Evolutionary conservation across 2,113 vertebrate species (phyloP), one percentile per base, ranked within the genome.

Genomic region (Daboia siamensis): DNA sequence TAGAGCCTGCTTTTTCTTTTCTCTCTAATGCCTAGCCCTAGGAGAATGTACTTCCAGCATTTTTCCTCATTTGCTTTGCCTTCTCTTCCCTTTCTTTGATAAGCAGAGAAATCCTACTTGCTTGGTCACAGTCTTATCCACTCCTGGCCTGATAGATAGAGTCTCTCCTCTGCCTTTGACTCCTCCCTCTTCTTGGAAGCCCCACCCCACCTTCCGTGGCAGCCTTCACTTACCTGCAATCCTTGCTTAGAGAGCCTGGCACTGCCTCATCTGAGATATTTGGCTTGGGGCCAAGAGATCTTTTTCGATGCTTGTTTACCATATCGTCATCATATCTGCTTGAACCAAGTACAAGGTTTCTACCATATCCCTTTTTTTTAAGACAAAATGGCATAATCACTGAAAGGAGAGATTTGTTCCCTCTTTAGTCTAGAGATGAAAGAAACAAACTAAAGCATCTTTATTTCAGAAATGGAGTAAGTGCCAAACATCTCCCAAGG

Each of bases 401-500:
- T 57, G 91, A 17, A 80, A 80, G 84, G 46, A 29, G 17, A 29
- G 51, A 33, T 87, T n/a, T 52, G 21, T 86, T 52, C 33, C 69
- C 48, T 39, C n/a, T 11, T 91, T 90, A 87, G 33, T n/a, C 94
- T 80, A 0, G 0, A 90, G 46, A 92, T 80, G 84, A 54, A 0
- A 0, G 0, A 0, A 46, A 91, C 54, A 33, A 23, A 23, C 44
- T 89, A 0, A 0, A 89, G 80, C 3, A 88, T 95, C 92, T 95
- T 91, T 80, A 39, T 94, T 94, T 92, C 94, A 94, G 64, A 92
- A 91, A 7, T 26, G 94, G 94, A 69, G 1, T 26, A 46, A 86
- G 4, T 61, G 93, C 90, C 94, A 94, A 89, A 90, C 21, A 87
- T 12, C 46, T 95, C 91, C 86, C 92, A 91, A 94, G 90, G 92